These are phyloP conservation scores for Plutella xylostella DNA, from an alignment of 2,888 invertebrate species.

Conservation along the genomic window DNA sequence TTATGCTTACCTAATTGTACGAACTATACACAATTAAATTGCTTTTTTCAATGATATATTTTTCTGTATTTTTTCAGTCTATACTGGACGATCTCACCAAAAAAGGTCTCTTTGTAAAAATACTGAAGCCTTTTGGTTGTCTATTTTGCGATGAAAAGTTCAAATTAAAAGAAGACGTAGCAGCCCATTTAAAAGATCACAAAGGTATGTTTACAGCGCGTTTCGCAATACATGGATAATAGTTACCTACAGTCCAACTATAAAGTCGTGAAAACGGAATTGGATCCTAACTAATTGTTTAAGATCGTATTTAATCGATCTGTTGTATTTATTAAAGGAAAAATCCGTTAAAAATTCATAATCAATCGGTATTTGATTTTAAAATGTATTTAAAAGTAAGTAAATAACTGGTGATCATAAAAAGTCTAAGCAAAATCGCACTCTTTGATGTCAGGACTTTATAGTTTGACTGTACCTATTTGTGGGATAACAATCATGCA, in stretches of 20 bases:
- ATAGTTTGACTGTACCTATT: background rate
- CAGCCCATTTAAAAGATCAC: slow-evolving; percentile 46
- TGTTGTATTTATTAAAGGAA: no score
- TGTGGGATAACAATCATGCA: background rate
- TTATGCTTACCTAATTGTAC: no score
- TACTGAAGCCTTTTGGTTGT: slow-evolving; percentile 35
- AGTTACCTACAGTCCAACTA: no score
- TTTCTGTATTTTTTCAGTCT: slow-evolving; percentile 29
- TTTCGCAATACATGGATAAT: no score
- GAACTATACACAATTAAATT: background rate
- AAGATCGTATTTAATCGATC: no score
- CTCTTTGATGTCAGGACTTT: background rate
- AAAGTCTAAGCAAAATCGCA: no score
- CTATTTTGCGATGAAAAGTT: slow-evolving; percentile 40
- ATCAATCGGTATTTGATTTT: background rate
- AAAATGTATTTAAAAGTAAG: no score
- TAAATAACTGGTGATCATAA: no score
- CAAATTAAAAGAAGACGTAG: slow-evolving; percentile 34
- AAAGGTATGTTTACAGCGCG: background rate
- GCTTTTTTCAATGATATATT: background rate
- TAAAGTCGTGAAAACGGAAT: no score
- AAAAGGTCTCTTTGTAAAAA: slow-evolving; percentile 41
- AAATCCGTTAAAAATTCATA: background rate
- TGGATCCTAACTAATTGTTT: no score
- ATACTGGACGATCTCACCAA: slow-evolving; percentile 46